Evolutionary conservation across 2,113 vertebrate species (phyloP).

Genomic region (Alethe diademata): DNA sequence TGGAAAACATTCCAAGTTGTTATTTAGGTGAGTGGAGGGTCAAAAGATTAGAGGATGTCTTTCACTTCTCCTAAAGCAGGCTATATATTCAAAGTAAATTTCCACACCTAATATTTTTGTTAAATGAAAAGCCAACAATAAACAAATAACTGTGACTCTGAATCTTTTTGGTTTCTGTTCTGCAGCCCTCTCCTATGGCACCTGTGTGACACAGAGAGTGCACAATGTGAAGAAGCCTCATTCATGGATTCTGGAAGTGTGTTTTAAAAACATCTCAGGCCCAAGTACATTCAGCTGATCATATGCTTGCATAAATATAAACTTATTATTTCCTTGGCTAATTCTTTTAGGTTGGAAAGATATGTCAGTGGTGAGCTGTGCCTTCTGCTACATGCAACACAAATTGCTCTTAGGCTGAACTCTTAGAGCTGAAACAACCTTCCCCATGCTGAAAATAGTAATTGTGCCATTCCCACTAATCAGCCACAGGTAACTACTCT

Average conservation of each 20-base stretch:
- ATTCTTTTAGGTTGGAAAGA: neutral
- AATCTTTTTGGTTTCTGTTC: neutral
- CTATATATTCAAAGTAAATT: neutral
- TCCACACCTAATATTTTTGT: neutral
- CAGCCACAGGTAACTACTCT: neutral
- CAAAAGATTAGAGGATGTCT: neutral
- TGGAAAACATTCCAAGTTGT: neutral
- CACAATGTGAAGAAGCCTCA: neutral
- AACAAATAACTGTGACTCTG: neutral
- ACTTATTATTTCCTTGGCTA: neutral
- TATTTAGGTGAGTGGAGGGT: neutral
- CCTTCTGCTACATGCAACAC: neutral
- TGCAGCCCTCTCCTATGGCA: neutral
- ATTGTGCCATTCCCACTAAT: neutral
- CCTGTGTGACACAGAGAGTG: neutral
- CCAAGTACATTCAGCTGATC: neutral
- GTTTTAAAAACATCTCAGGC: neutral
- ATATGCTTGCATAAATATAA: neutral
- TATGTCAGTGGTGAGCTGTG: neutral
- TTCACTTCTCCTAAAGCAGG: neutral
- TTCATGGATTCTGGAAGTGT: neutral
- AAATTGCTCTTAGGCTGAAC: neutral
- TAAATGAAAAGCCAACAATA: neutral
- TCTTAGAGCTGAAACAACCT: neutral
- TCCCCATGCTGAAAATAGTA: neutral